Evolutionary conservation across 2,113 vertebrate species (phyloP).

Genomic region (Anthoscopus minutus): DNA sequence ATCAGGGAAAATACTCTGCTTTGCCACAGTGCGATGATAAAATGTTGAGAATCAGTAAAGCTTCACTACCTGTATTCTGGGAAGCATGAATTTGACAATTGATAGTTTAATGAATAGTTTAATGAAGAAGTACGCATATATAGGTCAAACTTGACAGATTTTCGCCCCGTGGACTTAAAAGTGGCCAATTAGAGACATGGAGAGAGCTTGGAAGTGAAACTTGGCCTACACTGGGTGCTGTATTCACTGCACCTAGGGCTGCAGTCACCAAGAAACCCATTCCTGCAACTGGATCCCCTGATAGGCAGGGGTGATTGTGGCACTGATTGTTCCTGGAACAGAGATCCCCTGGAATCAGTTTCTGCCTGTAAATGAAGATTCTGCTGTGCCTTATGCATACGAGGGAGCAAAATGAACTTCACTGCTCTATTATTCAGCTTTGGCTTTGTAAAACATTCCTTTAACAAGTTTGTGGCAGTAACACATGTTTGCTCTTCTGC

Average conservation of each 20-base stretch:
- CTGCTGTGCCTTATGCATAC: background rate
- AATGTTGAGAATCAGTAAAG: background rate
- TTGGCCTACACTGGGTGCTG: background rate
- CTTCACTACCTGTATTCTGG: background rate
- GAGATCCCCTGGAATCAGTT: background rate
- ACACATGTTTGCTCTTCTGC: background rate
- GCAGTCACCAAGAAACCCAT: background rate
- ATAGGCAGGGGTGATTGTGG: background rate
- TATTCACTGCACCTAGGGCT: background rate
- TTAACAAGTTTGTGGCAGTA: background rate
- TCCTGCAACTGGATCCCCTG: background rate
- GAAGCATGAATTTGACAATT: background rate
- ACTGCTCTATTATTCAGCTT: background rate
- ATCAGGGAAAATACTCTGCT: background rate
- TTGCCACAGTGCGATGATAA: background rate
- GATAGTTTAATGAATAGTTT: background rate
- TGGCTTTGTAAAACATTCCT: background rate
- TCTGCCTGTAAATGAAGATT: background rate
- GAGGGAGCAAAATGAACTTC: background rate
- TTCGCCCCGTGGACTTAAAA: background rate
- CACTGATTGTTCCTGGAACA: background rate
- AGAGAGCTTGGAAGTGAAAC: background rate
- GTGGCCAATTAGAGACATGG: background rate
- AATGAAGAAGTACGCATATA: fast-evolving
- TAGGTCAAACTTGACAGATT: background rate